phyloP scores from a whole-genome alignment of 1,140 invertebrate genomes.

The Tenebrio molitor region DNA sequence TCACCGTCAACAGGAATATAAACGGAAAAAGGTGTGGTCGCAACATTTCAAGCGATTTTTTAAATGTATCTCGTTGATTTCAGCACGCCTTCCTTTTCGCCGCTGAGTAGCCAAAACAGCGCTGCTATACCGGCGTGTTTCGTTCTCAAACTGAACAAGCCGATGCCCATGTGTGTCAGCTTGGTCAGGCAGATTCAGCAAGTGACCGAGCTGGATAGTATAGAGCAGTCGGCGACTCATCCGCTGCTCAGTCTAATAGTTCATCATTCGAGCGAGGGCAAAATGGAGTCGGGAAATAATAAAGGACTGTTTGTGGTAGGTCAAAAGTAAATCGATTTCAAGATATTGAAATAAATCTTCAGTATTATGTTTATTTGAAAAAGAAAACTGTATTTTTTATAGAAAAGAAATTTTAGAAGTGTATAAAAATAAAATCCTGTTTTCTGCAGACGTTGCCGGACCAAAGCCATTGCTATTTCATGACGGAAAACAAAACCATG shows the following conservation, averaged over 20 bases:
- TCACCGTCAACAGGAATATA: slow-evolving; percentile 80
- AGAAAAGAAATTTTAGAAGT: not conserved
- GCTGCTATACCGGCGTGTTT: slow-evolving; percentile 91
- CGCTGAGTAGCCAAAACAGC: slow-evolving; percentile 86
- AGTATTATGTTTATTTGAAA: no score
- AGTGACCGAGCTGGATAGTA: slow-evolving; percentile 81
- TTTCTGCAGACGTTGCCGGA: slow-evolving; percentile 85
- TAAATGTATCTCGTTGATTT: slow-evolving; percentile 42
- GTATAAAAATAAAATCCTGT: no score
- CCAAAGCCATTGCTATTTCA: slow-evolving; percentile 94
- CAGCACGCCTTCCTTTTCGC: slow-evolving; percentile 84
- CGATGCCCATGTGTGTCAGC: slow-evolving; percentile 86
- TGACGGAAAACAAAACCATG: slow-evolving; percentile 86
- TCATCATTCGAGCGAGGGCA: slow-evolving; percentile 78
- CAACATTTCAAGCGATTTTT: not conserved
- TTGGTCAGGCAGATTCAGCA: slow-evolving; percentile 80
- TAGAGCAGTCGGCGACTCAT: slow-evolving; percentile 74
- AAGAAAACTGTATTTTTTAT: no score
- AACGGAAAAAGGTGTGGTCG: slow-evolving; percentile 81
- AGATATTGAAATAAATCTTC: no score
- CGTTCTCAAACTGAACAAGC: slow-evolving; percentile 87
- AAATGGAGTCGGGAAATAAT: slow-evolving; percentile 78
- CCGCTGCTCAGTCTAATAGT: slow-evolving; percentile 84
- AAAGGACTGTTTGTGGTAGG: slow-evolving; percentile 84
- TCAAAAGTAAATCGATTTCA: slow-evolving; percentile 56